Evolutionary conservation across 2,888 invertebrate species (phyloP).

Genomic region (Ellobium chinense): DNA sequence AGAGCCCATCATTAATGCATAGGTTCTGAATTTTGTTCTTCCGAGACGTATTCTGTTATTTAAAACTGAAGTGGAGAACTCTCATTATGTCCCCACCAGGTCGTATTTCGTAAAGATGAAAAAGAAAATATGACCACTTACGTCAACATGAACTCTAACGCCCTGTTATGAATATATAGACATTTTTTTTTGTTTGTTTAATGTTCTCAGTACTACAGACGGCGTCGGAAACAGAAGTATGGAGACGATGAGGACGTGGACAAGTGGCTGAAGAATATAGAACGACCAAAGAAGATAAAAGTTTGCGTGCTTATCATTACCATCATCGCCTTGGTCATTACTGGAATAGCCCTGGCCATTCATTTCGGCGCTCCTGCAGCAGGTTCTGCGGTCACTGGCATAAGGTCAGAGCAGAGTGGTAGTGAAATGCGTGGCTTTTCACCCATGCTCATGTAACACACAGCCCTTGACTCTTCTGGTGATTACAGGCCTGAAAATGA

Average conservation of each 20-base stretch:
- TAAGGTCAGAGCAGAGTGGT: too few species aligned
- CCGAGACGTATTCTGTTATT: too few species aligned
- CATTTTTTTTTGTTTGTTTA: neutral
- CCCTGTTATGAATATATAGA: too few species aligned
- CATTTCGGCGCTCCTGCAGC: conserved; percentile 37
- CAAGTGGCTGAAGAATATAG: conserved; percentile 26
- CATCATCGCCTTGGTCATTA: conserved; percentile 30
- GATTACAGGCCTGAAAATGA: too few species aligned
- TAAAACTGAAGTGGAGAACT: too few species aligned
- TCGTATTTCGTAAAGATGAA: too few species aligned
- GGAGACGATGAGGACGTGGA: conserved; percentile 13
- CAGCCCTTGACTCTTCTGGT: too few species aligned
- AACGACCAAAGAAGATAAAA: conserved; percentile 15
- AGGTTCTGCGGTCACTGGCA: neutral
- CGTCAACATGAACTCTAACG: neutral
- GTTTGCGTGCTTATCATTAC: conserved; percentile 31
- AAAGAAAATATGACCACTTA: neutral
- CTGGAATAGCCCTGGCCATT: conserved; percentile 43
- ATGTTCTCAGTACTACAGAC: conserved; percentile 29
- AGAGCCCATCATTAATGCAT: too few species aligned
- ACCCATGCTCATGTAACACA: too few species aligned
- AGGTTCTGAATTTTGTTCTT: too few species aligned
- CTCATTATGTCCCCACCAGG: too few species aligned
- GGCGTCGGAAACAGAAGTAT: conserved; percentile 27
- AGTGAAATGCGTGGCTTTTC: too few species aligned